Percentiles rank a stretch among this genome's conserved stretches.
Evolutionary conservation across 1,140 invertebrate genomes (phyloP).

Genomic region (Cydia pomonella): DNA sequence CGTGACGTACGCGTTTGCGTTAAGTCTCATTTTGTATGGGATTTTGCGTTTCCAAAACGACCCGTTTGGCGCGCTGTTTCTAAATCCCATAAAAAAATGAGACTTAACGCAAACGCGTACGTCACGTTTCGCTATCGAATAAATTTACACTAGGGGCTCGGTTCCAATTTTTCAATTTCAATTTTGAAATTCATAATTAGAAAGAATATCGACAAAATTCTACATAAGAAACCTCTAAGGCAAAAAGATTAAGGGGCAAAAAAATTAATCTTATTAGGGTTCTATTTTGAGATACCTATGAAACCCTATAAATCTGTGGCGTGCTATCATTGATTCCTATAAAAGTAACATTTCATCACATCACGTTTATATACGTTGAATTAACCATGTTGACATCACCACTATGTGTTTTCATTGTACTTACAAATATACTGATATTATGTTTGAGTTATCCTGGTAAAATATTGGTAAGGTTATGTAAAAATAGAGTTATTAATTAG

Average conservation of each 20-base stretch:
- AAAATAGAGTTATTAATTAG: background rate
- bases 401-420: background rate
- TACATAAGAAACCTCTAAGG: too few species aligned
- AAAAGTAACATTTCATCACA: background rate
- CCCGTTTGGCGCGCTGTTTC: too few species aligned
- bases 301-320: background rate
- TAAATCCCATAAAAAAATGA: too few species aligned
- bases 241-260: background rate
- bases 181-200: too few species aligned
- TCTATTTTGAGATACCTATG: background rate
- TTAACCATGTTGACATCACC: background rate
- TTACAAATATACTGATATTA: background rate
- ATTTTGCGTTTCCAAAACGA: too few species aligned
- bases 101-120: too few species aligned
- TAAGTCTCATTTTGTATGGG: too few species aligned
- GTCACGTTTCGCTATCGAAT: too few species aligned
- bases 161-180: too few species aligned
- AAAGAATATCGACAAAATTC: too few species aligned
- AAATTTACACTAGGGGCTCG: too few species aligned
- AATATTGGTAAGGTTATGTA: background rate
- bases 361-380: background rate
- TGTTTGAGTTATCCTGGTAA: background rate
- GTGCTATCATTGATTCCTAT: background rate
- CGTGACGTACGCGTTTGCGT: too few species aligned
- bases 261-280: background rate